Evolutionary conservation across 1,140 invertebrate genomes (phyloP), one percentile per base, ranked within the genome.

Genomic region (Ylistrum balloti): DNA sequence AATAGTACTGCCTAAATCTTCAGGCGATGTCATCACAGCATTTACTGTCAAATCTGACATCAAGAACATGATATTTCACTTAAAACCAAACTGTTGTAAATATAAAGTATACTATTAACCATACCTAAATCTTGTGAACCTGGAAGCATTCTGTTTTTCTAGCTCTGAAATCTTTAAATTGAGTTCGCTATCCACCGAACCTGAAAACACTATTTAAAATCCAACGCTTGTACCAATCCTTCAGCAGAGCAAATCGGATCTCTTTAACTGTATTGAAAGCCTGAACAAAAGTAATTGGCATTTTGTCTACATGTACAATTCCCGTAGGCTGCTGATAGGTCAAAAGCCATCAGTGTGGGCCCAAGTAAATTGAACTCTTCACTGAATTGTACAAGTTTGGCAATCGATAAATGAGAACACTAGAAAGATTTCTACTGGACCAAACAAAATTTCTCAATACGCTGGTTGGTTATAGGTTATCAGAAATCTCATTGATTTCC

Each of bases 401-500:
- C 56, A 74, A 74, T 74, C 56, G 56, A 74, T 74, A 28, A 74
- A 28, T 28, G 56, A 74, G 56, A 74, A 74, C 56, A 74, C 13
- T 22, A 74, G 28, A 74, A 74, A 74, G 22, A 11, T 28, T 74
- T 74, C 56, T 74, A 74, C 56, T 74, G 56, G 56, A 28, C 56
- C 56, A 74, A 74, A 74, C 56, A n/a, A 74, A 74, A 28, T 28
- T 28, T 74, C 56, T 74, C 56, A 74, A 28, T 17, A n/a, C n/a
- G n/a, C 56, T 74, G 56, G 56, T 74, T 74, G 56, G 56, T 74
- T 28, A 74, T 28, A 28, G 56, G 56, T 74, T 74, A 74, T 74
- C 56, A 74, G 56, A 74, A 74, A 74, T 74, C 56, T 74, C 28
- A 74, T 74, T 74, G 56, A 74, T 74, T 74, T 74, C 28, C 56